Percentiles rank a stretch among this genome's conserved stretches.
Evolutionary conservation across 2,888 invertebrate genomes (phyloP).

Genomic region (Harpalus rubripes): DNA sequence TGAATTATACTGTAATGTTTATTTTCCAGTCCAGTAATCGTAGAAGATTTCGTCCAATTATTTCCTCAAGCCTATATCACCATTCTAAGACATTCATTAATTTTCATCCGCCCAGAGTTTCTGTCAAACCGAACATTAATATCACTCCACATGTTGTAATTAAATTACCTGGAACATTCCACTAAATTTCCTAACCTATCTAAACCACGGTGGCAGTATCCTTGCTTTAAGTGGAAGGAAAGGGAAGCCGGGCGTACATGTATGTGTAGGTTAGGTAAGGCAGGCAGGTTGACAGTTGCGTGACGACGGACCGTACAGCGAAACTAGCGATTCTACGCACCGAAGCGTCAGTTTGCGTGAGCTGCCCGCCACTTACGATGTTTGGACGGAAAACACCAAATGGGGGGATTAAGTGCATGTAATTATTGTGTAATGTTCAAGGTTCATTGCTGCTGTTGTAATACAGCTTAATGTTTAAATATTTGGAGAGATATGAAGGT

Average conservation of each 20-base stretch:
- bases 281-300: conserved; percentile 39
- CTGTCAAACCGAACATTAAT: not conserved
- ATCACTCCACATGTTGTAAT: not conserved
- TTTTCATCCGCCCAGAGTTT: not conserved
- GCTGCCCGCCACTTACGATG: conserved; percentile 31
- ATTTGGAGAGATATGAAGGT: not conserved
- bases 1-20: too few relatives aligned
- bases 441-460: not conserved
- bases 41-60: too few relatives aligned
- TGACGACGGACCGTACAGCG: conserved; percentile 27
- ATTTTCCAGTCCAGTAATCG: too few relatives aligned
- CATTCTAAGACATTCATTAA: not conserved
- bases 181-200: conserved; percentile 22
- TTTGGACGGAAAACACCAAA: conserved; percentile 9
- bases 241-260: not conserved
- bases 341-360: conserved; percentile 17
- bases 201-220: not conserved
- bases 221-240: not conserved
- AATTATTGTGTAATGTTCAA: not conserved
- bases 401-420: not conserved
- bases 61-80: too few relatives aligned
- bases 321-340: not conserved
- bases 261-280: not conserved
- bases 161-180: not conserved
- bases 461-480: not conserved